phyloP scores from a whole-genome alignment of 2,797 vertebrate species.

The Huso huso region DNA sequence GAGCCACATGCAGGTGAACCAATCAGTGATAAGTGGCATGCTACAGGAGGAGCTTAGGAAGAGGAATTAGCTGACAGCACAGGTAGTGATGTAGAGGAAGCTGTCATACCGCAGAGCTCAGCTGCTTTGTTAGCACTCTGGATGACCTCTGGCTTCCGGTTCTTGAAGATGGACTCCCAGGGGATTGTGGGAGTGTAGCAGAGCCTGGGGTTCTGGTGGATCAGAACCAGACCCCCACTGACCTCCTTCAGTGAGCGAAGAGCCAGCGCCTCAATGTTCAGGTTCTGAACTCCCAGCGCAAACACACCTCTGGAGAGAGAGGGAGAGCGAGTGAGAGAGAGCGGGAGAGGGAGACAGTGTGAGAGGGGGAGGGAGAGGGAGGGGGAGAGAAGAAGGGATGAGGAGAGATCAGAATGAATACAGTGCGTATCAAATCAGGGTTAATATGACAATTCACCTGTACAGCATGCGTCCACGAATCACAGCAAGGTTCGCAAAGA shows the following conservation, averaged over 20 bases:
- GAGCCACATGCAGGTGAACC: background rate
- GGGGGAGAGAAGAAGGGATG: background rate
- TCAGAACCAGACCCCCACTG: constrained; percentile 79
- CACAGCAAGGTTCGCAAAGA: constrained; percentile 84
- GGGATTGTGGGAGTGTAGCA: constrained; percentile 77
- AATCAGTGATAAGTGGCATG: background rate
- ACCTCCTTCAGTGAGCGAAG: constrained; percentile 78
- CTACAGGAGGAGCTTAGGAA: background rate
- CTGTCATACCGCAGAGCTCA: constrained; percentile 62
- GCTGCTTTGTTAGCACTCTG: constrained; percentile 64
- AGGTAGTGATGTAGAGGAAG: background rate
- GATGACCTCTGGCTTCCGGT: constrained; percentile 60
- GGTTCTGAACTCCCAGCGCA: constrained; percentile 76
- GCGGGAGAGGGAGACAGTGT: background rate
- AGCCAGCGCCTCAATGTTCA: constrained; percentile 73
- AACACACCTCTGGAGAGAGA: constrained; percentile 73
- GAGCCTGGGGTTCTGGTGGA: constrained; percentile 76
- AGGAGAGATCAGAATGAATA: background rate
- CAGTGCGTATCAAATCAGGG: background rate
- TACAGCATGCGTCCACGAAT: constrained; percentile 82
- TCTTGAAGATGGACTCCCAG: constrained; percentile 71
- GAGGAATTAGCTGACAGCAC: background rate
- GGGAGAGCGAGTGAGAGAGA: background rate
- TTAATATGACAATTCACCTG: constrained; percentile 61
- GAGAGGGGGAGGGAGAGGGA: background rate